Conservation (phyloP, 2,797 vertebrate genomes). For the Melanotaenia nigrans region DNA sequence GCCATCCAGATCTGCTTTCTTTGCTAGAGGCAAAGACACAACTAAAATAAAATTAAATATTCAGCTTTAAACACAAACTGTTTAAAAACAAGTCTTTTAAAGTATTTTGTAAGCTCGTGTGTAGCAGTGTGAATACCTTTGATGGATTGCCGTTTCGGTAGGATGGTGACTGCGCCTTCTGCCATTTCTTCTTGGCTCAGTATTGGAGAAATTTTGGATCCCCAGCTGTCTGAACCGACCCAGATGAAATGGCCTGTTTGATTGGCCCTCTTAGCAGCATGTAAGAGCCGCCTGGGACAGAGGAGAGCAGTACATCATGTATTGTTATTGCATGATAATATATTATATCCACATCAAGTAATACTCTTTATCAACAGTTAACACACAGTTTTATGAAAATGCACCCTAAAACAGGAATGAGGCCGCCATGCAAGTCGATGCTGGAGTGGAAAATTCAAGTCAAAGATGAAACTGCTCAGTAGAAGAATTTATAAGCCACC, state of each 20-base stretch:
- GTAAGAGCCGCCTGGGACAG: constrained; percentile 86
- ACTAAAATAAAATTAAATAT: no score
- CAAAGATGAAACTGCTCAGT: not conserved
- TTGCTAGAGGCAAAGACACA: no score
- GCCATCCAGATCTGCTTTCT: no score
- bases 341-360: constrained; percentile 1
- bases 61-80: not conserved
- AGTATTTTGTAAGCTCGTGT: not conserved
- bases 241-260: constrained; percentile 96
- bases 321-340: constrained; percentile 1
- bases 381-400: constrained; percentile 12
- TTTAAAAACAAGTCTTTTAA: not conserved
- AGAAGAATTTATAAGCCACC: no score
- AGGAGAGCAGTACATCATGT: constrained; percentile 18
- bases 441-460: constrained; percentile 18
- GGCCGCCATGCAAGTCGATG: constrained; percentile 9
- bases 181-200: constrained; percentile 94
- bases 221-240: constrained; percentile 98
- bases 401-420: constrained; percentile 2
- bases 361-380: not conserved
- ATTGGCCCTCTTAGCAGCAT: constrained; percentile 92
- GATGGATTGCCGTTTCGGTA: constrained; percentile 92
- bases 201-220: constrained; percentile 92
- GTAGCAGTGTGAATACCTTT: constrained; percentile 81
- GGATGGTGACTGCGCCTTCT: constrained; percentile 92